A percentile compares a stretch with the other conserved stretches of the same genome.
phyloP scores from a whole-genome alignment of 2,113 vertebrate genomes.

The Vidua macroura region DNA sequence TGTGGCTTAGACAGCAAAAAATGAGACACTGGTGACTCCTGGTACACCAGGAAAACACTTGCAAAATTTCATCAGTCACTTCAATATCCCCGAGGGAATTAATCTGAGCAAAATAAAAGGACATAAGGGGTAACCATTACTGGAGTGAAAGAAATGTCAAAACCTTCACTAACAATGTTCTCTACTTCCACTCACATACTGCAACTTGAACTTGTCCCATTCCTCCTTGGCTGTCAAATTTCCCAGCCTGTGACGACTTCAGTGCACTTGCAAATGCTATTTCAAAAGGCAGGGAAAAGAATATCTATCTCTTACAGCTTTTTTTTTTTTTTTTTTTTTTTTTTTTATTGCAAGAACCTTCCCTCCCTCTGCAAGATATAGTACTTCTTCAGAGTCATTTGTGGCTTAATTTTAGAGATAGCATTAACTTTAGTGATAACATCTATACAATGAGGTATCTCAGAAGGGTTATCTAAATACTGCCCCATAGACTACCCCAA shows the following conservation, averaged over 20 bases:
- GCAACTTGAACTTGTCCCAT: neutral
- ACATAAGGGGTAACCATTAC: neutral
- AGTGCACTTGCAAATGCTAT: neutral
- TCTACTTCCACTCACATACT: neutral
- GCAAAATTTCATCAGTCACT: neutral
- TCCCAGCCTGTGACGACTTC: neutral
- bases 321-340: neutral
- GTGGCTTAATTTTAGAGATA: neutral
- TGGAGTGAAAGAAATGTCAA: neutral
- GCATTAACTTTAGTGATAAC: neutral
- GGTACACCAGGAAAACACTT: neutral
- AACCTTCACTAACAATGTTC: neutral
- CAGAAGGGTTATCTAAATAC: neutral
- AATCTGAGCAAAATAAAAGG: neutral
- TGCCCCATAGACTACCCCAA: neutral
- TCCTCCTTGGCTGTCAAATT: neutral
- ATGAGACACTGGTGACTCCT: neutral
- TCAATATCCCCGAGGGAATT: neutral
- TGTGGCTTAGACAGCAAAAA: neutral
- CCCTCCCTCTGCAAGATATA: neutral
- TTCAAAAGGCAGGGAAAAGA: neutral
- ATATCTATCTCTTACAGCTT: neutral
- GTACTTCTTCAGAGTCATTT: neutral
- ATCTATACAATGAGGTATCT: neutral
- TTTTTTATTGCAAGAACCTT: neutral